These are phyloP conservation scores for Danio tinwini DNA, from an alignment of 2,797 vertebrate genomes.

Conservation along the genomic window DNA sequence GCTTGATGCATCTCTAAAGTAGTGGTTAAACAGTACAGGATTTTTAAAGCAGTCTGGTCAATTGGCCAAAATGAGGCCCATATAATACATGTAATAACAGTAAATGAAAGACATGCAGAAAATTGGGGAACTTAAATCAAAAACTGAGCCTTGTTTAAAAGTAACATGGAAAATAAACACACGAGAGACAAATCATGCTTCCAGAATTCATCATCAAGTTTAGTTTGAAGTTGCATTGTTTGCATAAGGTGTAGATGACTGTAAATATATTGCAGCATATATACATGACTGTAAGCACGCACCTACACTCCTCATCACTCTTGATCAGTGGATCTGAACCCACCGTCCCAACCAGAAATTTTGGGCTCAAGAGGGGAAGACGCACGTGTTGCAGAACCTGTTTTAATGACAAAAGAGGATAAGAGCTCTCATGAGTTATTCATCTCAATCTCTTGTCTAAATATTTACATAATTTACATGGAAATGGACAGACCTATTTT, in stretches of 20 bases:
- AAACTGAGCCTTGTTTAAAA: no score
- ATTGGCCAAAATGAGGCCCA: no score
- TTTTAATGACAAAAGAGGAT: neutral
- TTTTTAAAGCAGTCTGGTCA: no score
- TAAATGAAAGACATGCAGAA: no score
- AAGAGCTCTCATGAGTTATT: neutral
- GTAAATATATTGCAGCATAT: neutral
- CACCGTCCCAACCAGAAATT: constrained; percentile 97
- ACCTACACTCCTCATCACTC: constrained; percentile 98
- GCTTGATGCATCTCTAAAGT: no score
- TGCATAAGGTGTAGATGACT: neutral
- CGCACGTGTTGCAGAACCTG: constrained; percentile 97
- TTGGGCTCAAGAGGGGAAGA: constrained; percentile 93
- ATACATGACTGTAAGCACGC: constrained; percentile 35
- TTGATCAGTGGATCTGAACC: constrained; percentile 98
- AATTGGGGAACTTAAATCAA: no score
- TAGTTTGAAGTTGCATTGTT: no score
- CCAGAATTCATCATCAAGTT: no score
- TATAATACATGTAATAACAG: no score
- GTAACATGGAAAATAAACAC: no score
- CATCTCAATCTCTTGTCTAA: neutral
- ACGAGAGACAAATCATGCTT: no score
- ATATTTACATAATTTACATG: neutral
- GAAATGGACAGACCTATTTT: neutral
- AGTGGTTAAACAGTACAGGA: no score